A percentile compares a stretch with the other conserved stretches of the same genome.
Conservation (phyloP, 1,140 invertebrate species). For the Copidosoma floridanum region DNA sequence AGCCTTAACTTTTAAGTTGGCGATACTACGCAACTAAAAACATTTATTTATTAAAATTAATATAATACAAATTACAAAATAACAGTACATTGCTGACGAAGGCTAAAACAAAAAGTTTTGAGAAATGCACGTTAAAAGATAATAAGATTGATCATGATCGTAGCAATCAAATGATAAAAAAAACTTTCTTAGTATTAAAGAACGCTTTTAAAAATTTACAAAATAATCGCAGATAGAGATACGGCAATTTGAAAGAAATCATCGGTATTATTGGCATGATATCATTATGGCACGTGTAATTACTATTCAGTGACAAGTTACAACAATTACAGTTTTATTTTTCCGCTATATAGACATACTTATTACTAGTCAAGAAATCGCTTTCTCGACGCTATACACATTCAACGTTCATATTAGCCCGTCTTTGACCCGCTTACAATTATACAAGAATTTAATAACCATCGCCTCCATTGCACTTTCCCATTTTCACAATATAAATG, state of each 20-base stretch:
- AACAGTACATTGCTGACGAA: no score
- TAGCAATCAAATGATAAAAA: no score
- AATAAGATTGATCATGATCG: no score
- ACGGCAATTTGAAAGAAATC: constrained; percentile 45
- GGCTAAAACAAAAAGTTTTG: no score
- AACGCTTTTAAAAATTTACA: no score
- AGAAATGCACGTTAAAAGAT: no score
- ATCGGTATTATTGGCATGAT: constrained; percentile 55
- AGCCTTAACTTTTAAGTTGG: no score
- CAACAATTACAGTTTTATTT: constrained; percentile 34
- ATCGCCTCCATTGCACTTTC: constrained; percentile 54
- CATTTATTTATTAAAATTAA: no score
- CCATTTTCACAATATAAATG: constrained; percentile 55
- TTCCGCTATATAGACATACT: constrained; percentile 41
- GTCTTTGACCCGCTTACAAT: constrained; percentile 12
- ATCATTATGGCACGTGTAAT: constrained; percentile 55
- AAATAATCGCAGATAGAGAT: constrained; percentile 20
- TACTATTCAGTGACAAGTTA: constrained; percentile 48
- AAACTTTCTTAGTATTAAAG: no score
- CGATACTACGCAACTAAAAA: no score
- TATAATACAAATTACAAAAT: no score
- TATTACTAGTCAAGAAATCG: no score
- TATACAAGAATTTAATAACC: constrained; percentile 27
- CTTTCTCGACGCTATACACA: constrained; percentile 37
- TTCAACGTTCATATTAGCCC: constrained; percentile 23